Conservation (phyloP, 2,797 vertebrate species). For the Rhadinocentrus ornatus region DNA sequence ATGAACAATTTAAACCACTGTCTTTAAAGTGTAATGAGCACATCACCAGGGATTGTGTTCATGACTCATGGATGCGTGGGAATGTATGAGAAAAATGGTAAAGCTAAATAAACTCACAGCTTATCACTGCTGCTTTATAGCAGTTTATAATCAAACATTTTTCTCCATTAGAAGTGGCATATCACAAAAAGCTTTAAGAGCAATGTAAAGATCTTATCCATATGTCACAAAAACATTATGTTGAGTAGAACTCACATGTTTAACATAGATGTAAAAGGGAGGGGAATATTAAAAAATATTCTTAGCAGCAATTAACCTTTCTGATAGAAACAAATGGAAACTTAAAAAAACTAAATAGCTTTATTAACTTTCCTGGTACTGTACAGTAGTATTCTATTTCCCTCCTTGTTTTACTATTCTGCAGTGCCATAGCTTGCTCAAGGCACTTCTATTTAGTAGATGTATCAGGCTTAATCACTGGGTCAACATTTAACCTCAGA, state of each 20-base stretch:
- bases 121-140: not conserved
- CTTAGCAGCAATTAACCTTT: not conserved
- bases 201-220: not conserved
- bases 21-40: conserved; percentile 42
- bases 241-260: not conserved
- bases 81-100: conserved; percentile 11
- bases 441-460: not conserved
- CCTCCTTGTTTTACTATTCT: not conserved
- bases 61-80: conserved; percentile 1
- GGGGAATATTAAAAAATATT: not conserved
- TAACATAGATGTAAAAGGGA: not conserved
- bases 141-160: conserved; percentile 9
- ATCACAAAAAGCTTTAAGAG: not conserved
- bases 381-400: not conserved
- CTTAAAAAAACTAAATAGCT: not conserved
- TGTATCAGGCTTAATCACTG: conserved; percentile 1
- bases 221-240: not conserved
- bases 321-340: conserved; percentile 1
- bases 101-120: conserved; percentile 12
- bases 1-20: conserved; percentile 31
- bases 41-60: conserved; percentile 24
- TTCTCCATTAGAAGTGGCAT: not conserved
- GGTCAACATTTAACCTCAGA: conserved; percentile 1
- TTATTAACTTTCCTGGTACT: not conserved
- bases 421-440: not conserved